phyloP scores from a whole-genome alignment of 2,888 invertebrate species.

The Xanthorhoe spadicearia region DNA sequence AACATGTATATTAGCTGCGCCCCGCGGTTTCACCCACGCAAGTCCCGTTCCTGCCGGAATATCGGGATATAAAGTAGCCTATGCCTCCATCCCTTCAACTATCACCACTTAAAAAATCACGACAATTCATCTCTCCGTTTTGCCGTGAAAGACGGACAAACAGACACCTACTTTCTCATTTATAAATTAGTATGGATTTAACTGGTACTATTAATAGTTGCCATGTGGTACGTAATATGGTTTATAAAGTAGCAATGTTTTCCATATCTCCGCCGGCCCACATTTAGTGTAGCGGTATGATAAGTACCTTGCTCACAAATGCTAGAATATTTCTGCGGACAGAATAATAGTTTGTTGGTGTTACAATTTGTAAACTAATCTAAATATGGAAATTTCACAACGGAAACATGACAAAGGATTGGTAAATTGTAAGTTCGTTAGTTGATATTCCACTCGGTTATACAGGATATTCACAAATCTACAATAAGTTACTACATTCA shows the following conservation, averaged over 20 bases:
- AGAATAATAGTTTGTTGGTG: conserved; percentile 27
- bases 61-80: too few relatives aligned
- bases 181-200: conserved; percentile 15
- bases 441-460: not conserved
- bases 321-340: conserved; percentile 29
- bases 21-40: too few relatives aligned
- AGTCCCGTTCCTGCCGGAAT: too few relatives aligned
- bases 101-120: too few relatives aligned
- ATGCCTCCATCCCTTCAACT: too few relatives aligned
- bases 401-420: conserved; percentile 13
- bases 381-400: conserved; percentile 21
- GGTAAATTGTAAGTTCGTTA: not conserved
- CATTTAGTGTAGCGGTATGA: conserved; percentile 34
- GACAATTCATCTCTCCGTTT: too few relatives aligned
- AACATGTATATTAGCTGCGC: too few relatives aligned
- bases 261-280: conserved; percentile 32
- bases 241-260: conserved; percentile 32
- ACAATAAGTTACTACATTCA: not conserved
- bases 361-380: conserved; percentile 24
- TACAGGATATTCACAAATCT: not conserved
- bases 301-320: conserved; percentile 37
- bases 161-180: too few relatives aligned
- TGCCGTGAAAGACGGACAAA: too few relatives aligned
- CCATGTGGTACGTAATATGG: conserved; percentile 28
- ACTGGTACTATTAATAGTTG: conserved; percentile 21